phyloP scores from a whole-genome alignment of 2,797 vertebrate genomes.

The Steatocranus sp. region DNA sequence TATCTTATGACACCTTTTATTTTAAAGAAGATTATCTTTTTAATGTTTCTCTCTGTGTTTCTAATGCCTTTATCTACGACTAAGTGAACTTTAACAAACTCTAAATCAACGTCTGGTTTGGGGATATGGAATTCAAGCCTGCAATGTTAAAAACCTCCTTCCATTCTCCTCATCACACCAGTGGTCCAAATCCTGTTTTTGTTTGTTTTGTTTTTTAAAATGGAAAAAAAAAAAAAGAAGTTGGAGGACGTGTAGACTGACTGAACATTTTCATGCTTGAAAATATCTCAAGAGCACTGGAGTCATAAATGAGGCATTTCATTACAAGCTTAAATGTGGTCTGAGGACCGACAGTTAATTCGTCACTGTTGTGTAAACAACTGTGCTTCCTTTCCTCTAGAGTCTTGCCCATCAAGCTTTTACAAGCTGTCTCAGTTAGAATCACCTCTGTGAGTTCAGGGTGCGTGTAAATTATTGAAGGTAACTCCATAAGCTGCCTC shows the following conservation, averaged over 20 bases:
- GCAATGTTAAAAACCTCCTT: background rate
- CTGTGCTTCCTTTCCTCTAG: background rate
- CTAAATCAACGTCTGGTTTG: background rate
- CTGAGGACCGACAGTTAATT: background rate
- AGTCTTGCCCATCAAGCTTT: background rate
- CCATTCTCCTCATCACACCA: background rate
- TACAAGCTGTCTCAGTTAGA: background rate
- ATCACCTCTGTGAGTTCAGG: constrained; percentile 4
- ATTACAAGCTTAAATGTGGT: background rate
- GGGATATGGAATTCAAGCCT: background rate
- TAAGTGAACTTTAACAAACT: background rate
- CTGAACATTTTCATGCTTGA: background rate
- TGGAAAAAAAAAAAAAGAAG: accelerated
- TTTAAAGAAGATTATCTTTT: background rate
- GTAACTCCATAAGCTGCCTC: constrained; percentile 22
- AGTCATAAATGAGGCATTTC: background rate
- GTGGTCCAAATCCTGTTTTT: background rate
- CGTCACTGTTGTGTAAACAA: background rate
- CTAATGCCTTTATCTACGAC: background rate
- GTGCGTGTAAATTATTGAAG: constrained; percentile 47
- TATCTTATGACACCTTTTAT: background rate
- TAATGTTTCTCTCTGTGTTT: background rate
- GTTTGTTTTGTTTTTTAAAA: background rate
- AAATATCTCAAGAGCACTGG: background rate
- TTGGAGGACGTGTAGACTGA: background rate